Conservation (phyloP, 2,113 vertebrate species). For the Odontophorus gujanensis region DNA sequence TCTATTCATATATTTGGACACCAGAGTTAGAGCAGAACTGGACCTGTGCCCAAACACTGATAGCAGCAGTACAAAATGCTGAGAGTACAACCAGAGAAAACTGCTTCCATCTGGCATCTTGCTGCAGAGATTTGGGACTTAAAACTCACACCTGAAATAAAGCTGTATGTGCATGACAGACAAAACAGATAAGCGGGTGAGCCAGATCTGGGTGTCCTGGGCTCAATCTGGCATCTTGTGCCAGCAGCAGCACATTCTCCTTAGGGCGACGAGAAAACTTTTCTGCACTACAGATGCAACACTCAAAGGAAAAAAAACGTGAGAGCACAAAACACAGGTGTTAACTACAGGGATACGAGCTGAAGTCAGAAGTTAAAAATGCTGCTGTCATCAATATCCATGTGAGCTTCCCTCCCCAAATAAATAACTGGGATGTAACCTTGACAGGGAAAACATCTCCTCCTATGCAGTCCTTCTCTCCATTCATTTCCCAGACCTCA, state of each 20-base stretch:
- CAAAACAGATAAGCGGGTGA: background rate
- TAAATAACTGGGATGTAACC: background rate
- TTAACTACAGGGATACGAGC: background rate
- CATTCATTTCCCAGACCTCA: background rate
- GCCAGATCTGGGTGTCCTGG: background rate
- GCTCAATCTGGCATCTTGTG: background rate
- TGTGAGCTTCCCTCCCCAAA: background rate
- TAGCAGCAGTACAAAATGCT: background rate
- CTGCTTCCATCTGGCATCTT: background rate
- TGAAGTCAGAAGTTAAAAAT: background rate
- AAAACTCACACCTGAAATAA: background rate
- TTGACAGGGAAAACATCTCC: background rate
- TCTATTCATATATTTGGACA: background rate
- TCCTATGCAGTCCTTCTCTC: background rate
- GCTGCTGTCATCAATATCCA: background rate
- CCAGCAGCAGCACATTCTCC: background rate
- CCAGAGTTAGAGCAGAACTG: background rate
- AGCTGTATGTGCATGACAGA: background rate
- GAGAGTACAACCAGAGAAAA: background rate
- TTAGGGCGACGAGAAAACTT: background rate
- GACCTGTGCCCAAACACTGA: background rate
- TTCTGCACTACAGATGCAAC: accelerated
- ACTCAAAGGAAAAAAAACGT: background rate
- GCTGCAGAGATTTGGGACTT: accelerated
- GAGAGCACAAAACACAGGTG: accelerated